Evolutionary conservation across 2,113 vertebrate species (phyloP).

Genomic region (Odocoileus hemionus): DNA sequence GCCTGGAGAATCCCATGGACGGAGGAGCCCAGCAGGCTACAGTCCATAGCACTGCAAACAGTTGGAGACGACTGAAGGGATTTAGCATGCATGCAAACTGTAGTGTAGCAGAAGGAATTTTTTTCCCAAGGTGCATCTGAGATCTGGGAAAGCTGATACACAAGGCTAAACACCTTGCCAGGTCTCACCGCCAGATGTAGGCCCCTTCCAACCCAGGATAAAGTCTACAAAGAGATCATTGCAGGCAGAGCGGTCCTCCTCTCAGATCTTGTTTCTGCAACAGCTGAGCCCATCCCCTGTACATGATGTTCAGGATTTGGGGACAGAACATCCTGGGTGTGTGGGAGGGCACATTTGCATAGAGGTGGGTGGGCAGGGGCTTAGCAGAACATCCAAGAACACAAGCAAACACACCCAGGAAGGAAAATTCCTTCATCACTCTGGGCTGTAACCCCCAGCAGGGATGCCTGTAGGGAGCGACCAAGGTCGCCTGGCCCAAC

Average conservation of each 20-base stretch:
- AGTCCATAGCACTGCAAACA: neutral
- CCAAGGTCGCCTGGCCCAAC: neutral
- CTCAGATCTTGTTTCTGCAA: conserved; percentile 54
- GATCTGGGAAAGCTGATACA: neutral
- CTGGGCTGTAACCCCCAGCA: conserved; percentile 16
- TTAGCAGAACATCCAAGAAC: conserved; percentile 66
- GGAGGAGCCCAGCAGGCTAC: neutral
- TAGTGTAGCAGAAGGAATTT: neutral
- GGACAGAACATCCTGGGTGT: conserved; percentile 70
- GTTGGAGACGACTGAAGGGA: neutral
- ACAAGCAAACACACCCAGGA: conserved; percentile 71
- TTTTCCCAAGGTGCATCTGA: neutral
- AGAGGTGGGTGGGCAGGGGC: conserved; percentile 75
- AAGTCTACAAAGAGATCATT: neutral
- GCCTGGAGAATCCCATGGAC: neutral
- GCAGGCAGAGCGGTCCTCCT: conserved; percentile 53
- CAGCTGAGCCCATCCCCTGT: conserved; percentile 13
- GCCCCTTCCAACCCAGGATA: neutral
- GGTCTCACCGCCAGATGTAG: neutral
- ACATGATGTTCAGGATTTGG: conserved; percentile 64
- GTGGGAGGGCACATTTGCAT: conserved; percentile 78
- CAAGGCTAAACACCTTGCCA: neutral
- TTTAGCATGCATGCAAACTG: neutral
- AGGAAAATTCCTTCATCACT: conserved; percentile 73
- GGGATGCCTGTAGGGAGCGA: neutral